Evolutionary conservation across 2,888 invertebrate species (phyloP).

Genomic region (Agrochola circellaris): DNA sequence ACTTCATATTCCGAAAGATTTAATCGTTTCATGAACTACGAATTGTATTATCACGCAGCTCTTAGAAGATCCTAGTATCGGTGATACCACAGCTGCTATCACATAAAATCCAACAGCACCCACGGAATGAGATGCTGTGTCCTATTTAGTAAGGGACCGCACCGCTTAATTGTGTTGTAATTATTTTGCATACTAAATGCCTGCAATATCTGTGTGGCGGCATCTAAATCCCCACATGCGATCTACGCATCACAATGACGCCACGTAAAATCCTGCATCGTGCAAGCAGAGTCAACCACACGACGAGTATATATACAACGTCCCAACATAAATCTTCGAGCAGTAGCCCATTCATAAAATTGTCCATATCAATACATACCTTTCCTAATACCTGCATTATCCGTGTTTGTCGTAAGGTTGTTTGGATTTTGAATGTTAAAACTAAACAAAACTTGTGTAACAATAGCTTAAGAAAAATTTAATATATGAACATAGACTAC

Average conservation of each 20-base stretch:
- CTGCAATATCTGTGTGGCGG: not conserved
- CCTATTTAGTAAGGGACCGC: conserved; percentile 32
- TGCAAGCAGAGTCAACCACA: no score
- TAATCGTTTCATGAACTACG: no score
- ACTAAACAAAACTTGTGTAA: not conserved
- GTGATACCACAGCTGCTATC: not conserved
- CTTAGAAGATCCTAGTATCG: not conserved
- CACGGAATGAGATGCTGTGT: conserved; percentile 29
- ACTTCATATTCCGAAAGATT: not conserved
- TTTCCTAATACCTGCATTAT: not conserved
- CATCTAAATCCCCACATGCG: no score
- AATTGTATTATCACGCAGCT: no score
- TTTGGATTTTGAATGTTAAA: not conserved
- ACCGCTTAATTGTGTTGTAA: conserved; percentile 32
- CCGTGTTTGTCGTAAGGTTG: not conserved
- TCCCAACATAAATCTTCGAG: no score
- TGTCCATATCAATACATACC: not conserved
- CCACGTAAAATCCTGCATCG: no score
- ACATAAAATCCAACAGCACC: conserved; percentile 29
- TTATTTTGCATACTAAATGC: conserved; percentile 44
- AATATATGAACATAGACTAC: not conserved
- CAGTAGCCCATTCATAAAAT: not conserved
- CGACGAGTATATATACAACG: no score
- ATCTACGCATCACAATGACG: no score
- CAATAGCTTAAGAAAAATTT: not conserved